Conservation (phyloP, 2,797 vertebrate species). For the Crypturellus tataupa region DNA sequence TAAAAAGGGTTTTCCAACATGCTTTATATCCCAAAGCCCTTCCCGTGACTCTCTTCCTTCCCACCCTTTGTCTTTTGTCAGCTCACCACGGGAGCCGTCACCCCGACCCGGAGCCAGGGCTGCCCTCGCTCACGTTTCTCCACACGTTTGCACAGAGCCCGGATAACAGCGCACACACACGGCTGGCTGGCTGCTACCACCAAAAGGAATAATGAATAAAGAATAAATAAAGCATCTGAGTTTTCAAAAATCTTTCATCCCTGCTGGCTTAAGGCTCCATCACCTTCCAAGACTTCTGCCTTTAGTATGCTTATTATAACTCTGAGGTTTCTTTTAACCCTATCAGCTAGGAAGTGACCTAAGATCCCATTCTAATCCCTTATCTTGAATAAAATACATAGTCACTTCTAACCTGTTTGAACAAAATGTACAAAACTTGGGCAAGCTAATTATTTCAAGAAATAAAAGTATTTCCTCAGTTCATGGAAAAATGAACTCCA, state of each 20-base stretch:
- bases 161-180: background rate
- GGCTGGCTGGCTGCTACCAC: background rate
- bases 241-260: slow-evolving; percentile 1
- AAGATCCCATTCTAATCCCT: background rate
- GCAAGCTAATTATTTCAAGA: background rate
- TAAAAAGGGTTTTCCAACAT: background rate
- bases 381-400: slow-evolving; percentile 11
- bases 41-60: background rate
- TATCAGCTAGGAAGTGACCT: background rate
- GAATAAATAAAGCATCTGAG: background rate
- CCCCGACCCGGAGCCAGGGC: fast-evolving
- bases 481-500: background rate
- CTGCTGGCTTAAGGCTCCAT: background rate
- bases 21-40: no score
- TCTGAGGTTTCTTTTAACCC: background rate
- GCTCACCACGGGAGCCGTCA: fast-evolving
- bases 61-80: background rate
- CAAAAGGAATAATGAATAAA: background rate
- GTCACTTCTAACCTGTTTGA: background rate
- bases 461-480: background rate
- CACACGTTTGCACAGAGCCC: background rate
- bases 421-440: background rate
- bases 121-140: background rate
- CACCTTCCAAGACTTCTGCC: background rate
- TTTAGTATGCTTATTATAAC: background rate